Evolutionary conservation across 2,888 invertebrate genomes (phyloP), one percentile per base, ranked within the genome.

Genomic region (Argynnis bischoffii): DNA sequence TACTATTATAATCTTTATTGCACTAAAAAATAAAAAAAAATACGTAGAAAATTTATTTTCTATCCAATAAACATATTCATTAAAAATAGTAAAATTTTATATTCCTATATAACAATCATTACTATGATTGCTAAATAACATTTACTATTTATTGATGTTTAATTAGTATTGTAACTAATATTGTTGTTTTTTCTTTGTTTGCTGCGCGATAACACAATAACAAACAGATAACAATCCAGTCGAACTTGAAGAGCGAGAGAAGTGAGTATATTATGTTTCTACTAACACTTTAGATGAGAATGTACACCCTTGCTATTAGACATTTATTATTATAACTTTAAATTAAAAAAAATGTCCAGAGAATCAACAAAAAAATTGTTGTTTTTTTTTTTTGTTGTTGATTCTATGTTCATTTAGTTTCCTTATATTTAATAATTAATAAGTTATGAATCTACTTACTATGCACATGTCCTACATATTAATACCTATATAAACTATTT

Each of bases 221-320:
- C 70, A 83, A 83, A 88, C 94, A 96, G 96, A 96, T 94, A 96
- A 95, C 94, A 96, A 95, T 90, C 95, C 95, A 76, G 95, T 96
- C 90, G 95, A 96, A 86, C 93, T 96, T 94, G 96, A 96, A 90
- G 96, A 96, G 90, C 94, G 96, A 85, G 96, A 96, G 92, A 96
- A 96, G 96, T 96, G 95, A 96, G 96, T 96, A 88, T 77, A 65
- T 63, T 73, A 69, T 69, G 66, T 72, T 72, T 55, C 51, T 51
- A 18, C 16, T 51, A 41, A 50, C 13, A 47, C 5, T 70, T 69
- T 69, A 73, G 66, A 48, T 53, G 63, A 74, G 70, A 69, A 72
- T 69, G 69, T 66, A 63, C 48, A 50, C 41, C n/a, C 51, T 53
- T 47, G 57, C 59, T 47, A 66, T 47, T 65, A 65, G 57, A 48